These are phyloP conservation scores for Bombus polaris DNA, from an alignment of 1,140 invertebrate genomes.

Conservation along the genomic window DNA sequence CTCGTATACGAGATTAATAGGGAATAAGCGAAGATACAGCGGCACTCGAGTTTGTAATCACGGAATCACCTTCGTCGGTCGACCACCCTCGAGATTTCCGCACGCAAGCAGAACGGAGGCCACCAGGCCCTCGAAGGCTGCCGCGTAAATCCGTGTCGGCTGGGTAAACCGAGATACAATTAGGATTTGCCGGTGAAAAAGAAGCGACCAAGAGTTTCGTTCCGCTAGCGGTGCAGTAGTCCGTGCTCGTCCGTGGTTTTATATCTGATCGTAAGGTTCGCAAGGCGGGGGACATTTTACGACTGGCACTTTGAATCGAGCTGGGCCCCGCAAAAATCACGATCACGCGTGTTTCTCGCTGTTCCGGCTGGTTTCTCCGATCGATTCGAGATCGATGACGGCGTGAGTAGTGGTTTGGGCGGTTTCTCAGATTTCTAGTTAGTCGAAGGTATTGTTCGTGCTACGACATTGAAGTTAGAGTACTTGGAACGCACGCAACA, in stretches of 20 bases:
- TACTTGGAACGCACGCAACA: neutral
- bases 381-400: conserved; percentile 10
- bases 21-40: conserved; percentile 63
- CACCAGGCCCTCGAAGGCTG: conserved; percentile 31
- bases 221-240: neutral
- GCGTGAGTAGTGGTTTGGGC: no score
- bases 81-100: conserved; percentile 66
- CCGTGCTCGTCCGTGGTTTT: conserved; percentile 7
- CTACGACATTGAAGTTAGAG: neutral
- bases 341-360: conserved; percentile 16
- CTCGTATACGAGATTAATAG: conserved; percentile 65
- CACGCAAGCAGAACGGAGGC: conserved; percentile 56
- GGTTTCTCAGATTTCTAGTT: neutral
- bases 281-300: conserved; percentile 34
- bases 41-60: conserved; percentile 66
- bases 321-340: neutral
- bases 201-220: neutral
- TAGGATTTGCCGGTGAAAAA: conserved; percentile 53
- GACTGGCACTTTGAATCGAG: conserved; percentile 28
- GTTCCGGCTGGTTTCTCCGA: conserved; percentile 26
- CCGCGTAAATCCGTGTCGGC: conserved; percentile 43
- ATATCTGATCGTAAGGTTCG: conserved; percentile 39
- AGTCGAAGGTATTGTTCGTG: no score
- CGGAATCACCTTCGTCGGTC: conserved; percentile 51
- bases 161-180: conserved; percentile 52